These are phyloP conservation scores for Agonopterix subpropinquella DNA, from an alignment of 2,888 invertebrate genomes.

Conservation along the genomic window DNA sequence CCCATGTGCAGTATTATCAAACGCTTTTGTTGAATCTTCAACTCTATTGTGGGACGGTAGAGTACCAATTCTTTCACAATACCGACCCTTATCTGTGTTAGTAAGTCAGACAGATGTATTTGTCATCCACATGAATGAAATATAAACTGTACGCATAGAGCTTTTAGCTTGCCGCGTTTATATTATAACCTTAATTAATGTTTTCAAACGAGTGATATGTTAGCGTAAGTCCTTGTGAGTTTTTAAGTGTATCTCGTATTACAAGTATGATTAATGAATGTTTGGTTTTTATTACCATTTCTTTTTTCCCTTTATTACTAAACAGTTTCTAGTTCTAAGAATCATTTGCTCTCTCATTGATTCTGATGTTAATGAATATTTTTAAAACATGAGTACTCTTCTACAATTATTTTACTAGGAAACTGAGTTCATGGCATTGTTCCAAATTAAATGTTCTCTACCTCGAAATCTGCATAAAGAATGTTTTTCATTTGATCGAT, in stretches of 20 bases:
- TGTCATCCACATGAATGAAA: constrained; percentile 71
- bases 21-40: constrained; percentile 28
- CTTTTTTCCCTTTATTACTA: no score
- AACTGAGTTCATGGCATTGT: no score
- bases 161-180: constrained; percentile 60
- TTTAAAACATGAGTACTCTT: no score
- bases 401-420: no score
- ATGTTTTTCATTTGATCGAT: background rate
- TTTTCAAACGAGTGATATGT: constrained; percentile 46
- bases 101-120: constrained; percentile 62
- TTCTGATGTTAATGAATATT: no score
- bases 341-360: no score
- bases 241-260: constrained; percentile 29
- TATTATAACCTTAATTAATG: constrained; percentile 70
- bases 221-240: constrained; percentile 36
- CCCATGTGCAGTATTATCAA: constrained; percentile 59
- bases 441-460: no score
- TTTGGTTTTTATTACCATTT: background rate
- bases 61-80: constrained; percentile 5
- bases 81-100: constrained; percentile 55
- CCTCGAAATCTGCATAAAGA: no score
- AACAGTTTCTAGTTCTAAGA: no score
- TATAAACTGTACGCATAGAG: constrained; percentile 62
- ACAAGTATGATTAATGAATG: constrained; percentile 43
- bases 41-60: constrained; percentile 16